Conservation (phyloP, 2,797 vertebrate genomes). For the Pelobates cultripes region DNA sequence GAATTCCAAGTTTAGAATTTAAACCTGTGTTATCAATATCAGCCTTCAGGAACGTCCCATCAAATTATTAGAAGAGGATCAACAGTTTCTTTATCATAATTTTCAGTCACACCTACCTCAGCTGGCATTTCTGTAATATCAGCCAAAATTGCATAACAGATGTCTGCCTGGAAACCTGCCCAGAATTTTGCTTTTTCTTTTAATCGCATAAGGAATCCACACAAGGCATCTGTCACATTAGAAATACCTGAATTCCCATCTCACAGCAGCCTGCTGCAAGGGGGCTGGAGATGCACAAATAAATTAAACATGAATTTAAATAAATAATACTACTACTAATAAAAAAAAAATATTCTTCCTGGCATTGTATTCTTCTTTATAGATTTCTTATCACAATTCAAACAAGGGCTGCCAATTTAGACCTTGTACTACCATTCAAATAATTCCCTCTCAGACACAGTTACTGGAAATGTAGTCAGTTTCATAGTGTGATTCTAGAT, state of each 20-base stretch:
- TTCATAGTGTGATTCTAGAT: no score
- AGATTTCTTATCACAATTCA: no score
- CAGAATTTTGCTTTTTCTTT: not conserved
- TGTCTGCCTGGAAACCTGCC: slow-evolving; percentile 12
- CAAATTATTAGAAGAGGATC: not conserved
- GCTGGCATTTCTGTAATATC: not conserved
- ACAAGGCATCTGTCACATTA: slow-evolving; percentile 23
- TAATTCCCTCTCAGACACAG: no score
- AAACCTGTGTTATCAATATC: not conserved
- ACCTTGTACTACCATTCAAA: no score
- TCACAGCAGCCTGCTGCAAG: not conserved
- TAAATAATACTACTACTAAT: not conserved
- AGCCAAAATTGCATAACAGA: slow-evolving; percentile 2
- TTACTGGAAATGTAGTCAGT: no score
- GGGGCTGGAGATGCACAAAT: not conserved
- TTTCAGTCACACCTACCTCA: not conserved
- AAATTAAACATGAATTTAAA: not conserved
- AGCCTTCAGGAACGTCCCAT: slow-evolving; percentile 11
- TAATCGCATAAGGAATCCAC: not conserved
- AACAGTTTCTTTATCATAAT: not conserved
- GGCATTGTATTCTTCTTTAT: no score
- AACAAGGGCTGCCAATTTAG: no score
- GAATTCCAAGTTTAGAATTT: not conserved
- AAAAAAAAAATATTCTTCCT: not conserved
- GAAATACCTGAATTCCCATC: slow-evolving; percentile 7